Base-by-base conservation (phyloP, 2,888 invertebrate genomes). In the Aphodius sticticus region DNA sequence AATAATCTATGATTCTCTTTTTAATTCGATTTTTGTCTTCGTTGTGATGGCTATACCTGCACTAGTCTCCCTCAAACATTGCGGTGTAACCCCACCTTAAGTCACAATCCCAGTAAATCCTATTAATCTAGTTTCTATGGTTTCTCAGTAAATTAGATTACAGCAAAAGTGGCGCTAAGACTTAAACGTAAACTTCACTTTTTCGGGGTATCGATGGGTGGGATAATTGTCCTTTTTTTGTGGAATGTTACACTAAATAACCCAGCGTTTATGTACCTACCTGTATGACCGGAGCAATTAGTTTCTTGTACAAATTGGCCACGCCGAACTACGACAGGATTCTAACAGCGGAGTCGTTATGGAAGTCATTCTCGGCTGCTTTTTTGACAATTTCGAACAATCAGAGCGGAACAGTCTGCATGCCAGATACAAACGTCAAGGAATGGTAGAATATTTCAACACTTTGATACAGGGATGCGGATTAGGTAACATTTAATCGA, bases 341-440 rank as follows among this genome's bases (percentile, higher is more conserved):
- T 53, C 53, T 5, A 12, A 53, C 53, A 53, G 4, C 26, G 26
- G 26, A 53, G 53, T 53, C 9, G 37, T 74, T 81, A 96, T 96
- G 96, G 95, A 96, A 88, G 92, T 93, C 82, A 92, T 95, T 84
- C 93, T 96, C 89, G 94, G 95, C 83, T 94, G 92, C 87, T 96
- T 96, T 89, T 95, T 95, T 85, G 95, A 96, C 86, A 92, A 95
- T 75, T 95, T 96, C 86, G 90, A 92, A 83, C 92, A 92, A 84
- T 90, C 95, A 87, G 93, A 94, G 77, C 92, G 96, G 9, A 95
- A 94, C 88, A 92, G 93, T 83, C 90, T 96, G 77, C 93, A 94
- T 83, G 93, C 94, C 77, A 92, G 95, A 37, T 92, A 93, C 84
- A 95, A 94, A 84, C 91, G 96, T 69, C 90, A 93, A 69, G 92